Evolutionary conservation across 2,797 vertebrate genomes (phyloP), one percentile per base, ranked within the genome.

Genomic region (Vultur gryphus): DNA sequence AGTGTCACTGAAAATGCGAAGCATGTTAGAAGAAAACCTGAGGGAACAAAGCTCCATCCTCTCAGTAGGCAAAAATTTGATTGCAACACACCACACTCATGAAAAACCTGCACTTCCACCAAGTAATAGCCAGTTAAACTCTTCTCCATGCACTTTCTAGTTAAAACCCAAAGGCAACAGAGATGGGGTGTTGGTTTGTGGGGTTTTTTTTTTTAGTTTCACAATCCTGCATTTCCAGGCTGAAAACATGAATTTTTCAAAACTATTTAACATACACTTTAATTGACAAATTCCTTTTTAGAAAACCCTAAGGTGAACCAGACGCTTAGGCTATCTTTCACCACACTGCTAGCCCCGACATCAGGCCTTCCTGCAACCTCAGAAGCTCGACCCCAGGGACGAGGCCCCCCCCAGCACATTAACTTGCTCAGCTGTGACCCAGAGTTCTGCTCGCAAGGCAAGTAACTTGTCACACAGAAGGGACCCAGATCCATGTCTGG

Each of bases 101-200:
- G 6, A 15, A 17, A 43, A 59, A 41, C 8, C 16, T 4, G 1
- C 13, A 5, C 6, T 49, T 72, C n/a, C 43, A 35, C 23, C 33
- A 35, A 10, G 28, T 3, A 44, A 25, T 33, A 44, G 48, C 25
- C 12, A 11, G 13, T 3, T 4, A 33, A 39, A 15, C 29, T 24
- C 18, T 35, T 16, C 66, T 46, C 26, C 13, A 0, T 0, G 1
- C 7, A 2, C 8, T 16, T 25, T 15, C 35, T 8, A 21, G 18
- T 11, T 24, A 44, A 44, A 76, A 24, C 29, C 14, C 46, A 9
- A 33, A 46, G 9, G 41, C 17, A 29, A 13, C 13, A 46, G 35
- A 61, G 12, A 6, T 3, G 12, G 5, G 7, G 19, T 2, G 35
- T 9, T 31, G 10, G 10, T n/a, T 33, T 13, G 10, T 29, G 25